These are phyloP conservation scores for Drosophila fulvimacula DNA, from an alignment of 2,888 invertebrate species.

Conservation along the genomic window DNA sequence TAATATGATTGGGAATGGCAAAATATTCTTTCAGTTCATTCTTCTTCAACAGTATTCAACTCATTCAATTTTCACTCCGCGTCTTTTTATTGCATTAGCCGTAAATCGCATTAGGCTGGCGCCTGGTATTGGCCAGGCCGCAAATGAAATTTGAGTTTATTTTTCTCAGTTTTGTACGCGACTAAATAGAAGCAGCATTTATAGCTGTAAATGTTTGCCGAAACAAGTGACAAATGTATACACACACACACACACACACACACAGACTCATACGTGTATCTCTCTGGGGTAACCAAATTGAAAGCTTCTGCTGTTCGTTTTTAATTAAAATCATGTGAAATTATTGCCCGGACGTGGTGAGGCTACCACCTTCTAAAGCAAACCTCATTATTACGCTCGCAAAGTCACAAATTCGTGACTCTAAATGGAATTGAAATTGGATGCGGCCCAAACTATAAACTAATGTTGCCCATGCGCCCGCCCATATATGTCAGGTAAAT, in stretches of 20 bases:
- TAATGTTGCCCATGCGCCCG: background rate
- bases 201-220: background rate
- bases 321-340: conserved; percentile 34
- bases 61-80: background rate
- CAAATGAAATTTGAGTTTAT: conserved; percentile 1
- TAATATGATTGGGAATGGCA: background rate
- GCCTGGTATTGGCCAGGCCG: background rate
- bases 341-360: conserved; percentile 20
- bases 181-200: conserved; percentile 11
- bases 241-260: no score
- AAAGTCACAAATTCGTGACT: conserved; percentile 2
- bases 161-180: background rate
- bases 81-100: background rate
- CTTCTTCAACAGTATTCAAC: background rate
- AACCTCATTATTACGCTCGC: conserved; percentile 15
- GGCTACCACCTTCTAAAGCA: background rate
- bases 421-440: conserved; percentile 3
- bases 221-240: conserved; percentile 11
- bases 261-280: background rate
- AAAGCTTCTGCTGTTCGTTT: conserved; percentile 16
- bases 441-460: conserved; percentile 5
- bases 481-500: conserved; percentile 17
- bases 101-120: conserved; percentile 1
- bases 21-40: background rate
- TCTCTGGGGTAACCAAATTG: conserved; percentile 5